Evolutionary conservation across 2,113 vertebrate genomes (phyloP), one percentile per base, ranked within the genome.

Genomic region (Rafetus swinhoei): DNA sequence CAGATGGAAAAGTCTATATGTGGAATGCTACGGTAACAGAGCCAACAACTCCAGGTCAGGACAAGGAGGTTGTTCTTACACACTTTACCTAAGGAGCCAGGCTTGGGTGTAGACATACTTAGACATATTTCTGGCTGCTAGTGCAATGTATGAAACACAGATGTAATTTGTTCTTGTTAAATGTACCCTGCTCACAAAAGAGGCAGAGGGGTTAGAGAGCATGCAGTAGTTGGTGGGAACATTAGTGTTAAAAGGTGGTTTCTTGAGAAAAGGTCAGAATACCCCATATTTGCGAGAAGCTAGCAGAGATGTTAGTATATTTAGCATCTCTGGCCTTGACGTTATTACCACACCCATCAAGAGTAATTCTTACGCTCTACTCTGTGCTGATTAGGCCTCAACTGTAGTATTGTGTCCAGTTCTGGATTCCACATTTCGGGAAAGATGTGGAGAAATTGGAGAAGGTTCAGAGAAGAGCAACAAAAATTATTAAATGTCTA

Each of bases 131-230:
- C 92, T 93, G 91, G 83, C 81, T 94, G 65, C 56, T 89, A 21
- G 39, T 21, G 69, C 60, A 55, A 87, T 77, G 69, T 55, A 83
- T 77, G 92, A 69, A 93, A 57, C 94, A 81, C 79, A 88, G 89
- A n/a, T 86, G 60, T 87, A 91, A 87, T 96, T 94, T 91, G 69
- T 81, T 91, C 79, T 88, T 89, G 92, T 81, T 1, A 82, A 81
- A 89, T 93, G n/a, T 91, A 22, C 22, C 69, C 57, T 86, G 24
- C 54, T 50, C 88, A 57, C 56, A 82, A 53, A 85, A n/a, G 60
- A 87, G 95, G 85, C 88, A 95, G 91, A 60, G 11, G 32, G 18
- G 3, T 77, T 94, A 84, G 81, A 22, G 7, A 18, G 39, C n/a
- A 39, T 22, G 21, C 39, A 45, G 5, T 76, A 13, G 11, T 76